Conservation (phyloP, 2,888 invertebrate species). For the Phyllotreta cruciferae region DNA sequence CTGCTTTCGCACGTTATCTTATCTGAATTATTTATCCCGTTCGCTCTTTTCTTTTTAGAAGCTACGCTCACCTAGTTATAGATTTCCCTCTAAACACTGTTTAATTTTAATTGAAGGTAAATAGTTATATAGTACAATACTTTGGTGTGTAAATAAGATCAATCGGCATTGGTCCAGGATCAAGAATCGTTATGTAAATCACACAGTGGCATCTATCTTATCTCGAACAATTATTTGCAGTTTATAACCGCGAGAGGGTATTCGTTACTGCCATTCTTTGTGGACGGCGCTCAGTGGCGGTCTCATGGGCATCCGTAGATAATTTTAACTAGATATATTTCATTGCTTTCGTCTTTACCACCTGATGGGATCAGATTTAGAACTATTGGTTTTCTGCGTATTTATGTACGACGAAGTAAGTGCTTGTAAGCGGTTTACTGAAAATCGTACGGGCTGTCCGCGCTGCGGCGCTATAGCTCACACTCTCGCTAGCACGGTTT, state of each 20-base stretch:
- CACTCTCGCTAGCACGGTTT: constrained; percentile 32
- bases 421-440: constrained; percentile 45
- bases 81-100: no score
- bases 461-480: constrained; percentile 16
- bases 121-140: constrained; percentile 1
- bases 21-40: constrained; percentile 1
- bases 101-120: no score
- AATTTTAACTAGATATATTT: constrained; percentile 55
- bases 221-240: constrained; percentile 59
- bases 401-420: constrained; percentile 45
- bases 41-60: background rate
- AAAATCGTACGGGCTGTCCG: constrained; percentile 40
- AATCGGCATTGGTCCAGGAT: constrained; percentile 50
- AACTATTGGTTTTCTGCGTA: constrained; percentile 49
- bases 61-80: background rate
- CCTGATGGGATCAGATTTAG: constrained; percentile 54
- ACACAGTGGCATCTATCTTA: constrained; percentile 52
- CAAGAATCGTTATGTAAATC: constrained; percentile 58
- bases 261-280: constrained; percentile 57
- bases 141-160: constrained; percentile 39
- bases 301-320: constrained; percentile 51
- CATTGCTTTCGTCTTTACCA: constrained; percentile 50
- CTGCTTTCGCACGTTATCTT: constrained; percentile 19
- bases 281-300: constrained; percentile 54
- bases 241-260: constrained; percentile 54